Evolutionary conservation across 2,797 vertebrate genomes (phyloP).

Genomic region (Urosaurus nigricauda): DNA sequence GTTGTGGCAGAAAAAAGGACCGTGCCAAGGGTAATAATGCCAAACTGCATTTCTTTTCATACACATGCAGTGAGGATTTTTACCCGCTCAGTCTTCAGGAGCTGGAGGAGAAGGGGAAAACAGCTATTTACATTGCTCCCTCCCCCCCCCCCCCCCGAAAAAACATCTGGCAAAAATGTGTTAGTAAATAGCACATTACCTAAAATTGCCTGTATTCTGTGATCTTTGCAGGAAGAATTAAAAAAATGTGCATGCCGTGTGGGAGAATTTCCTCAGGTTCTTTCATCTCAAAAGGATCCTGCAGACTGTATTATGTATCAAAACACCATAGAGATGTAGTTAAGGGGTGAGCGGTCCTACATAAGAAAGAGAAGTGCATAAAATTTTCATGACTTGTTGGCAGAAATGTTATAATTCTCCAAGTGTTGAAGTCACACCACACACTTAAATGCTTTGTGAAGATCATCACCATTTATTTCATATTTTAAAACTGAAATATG

Average conservation of each 20-base stretch:
- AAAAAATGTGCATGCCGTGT: neutral
- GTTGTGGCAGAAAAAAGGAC: constrained; percentile 56
- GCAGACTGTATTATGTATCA: neutral
- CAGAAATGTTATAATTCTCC: constrained; percentile 48
- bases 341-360: constrained; percentile 32
- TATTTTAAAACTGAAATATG: constrained; percentile 62
- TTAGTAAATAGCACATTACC: constrained; percentile 38
- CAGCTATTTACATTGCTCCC: constrained; percentile 45
- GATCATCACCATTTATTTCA: constrained; percentile 67
- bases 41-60: constrained; percentile 52
- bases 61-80: constrained; percentile 52
- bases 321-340: constrained; percentile 43
- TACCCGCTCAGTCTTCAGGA: constrained; percentile 45
- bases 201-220: constrained; percentile 32
- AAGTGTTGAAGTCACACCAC: constrained; percentile 57
- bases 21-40: constrained; percentile 63
- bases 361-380: constrained; percentile 46
- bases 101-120: constrained; percentile 50
- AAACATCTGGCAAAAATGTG: constrained; percentile 65
- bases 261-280: constrained; percentile 42
- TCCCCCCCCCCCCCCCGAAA: neutral
- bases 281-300: neutral
- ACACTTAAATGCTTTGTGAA: constrained; percentile 65
- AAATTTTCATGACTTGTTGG: constrained; percentile 62
- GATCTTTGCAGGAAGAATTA: constrained; percentile 29